Conservation (phyloP, 2,888 invertebrate genomes). For the Ligdia adustata region DNA sequence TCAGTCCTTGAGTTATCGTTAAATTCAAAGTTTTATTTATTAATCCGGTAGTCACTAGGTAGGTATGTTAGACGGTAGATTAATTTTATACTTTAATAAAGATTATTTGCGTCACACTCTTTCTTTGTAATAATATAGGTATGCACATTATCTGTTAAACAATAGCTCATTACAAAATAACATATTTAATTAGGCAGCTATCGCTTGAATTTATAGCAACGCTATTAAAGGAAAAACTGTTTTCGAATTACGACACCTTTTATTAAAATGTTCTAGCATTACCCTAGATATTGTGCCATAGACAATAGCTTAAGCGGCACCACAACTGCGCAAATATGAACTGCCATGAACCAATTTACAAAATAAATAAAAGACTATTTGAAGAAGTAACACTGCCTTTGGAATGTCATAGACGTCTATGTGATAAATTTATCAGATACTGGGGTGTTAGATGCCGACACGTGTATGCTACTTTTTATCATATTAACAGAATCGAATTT, state of each 20-base stretch:
- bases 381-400: constrained; percentile 45
- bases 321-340: constrained; percentile 65
- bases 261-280: constrained; percentile 55
- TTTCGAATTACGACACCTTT: constrained; percentile 37
- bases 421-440: constrained; percentile 18
- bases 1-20: no score
- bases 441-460: constrained; percentile 5
- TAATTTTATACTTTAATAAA: no score
- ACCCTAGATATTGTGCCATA: constrained; percentile 68
- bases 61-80: no score
- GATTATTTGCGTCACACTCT: no score
- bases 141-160: no score
- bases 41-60: no score
- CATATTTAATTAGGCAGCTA: background rate
- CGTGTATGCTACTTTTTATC: constrained; percentile 13
- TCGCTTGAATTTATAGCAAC: constrained; percentile 4
- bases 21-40: no score
- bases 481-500: constrained; percentile 7
- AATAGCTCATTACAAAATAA: background rate
- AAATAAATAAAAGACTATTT: constrained; percentile 55
- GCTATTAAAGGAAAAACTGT: constrained; percentile 9
- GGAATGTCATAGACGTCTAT: constrained; percentile 35
- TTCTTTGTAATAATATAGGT: no score
- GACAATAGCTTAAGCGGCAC: constrained; percentile 55
- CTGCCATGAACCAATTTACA: constrained; percentile 72